These are phyloP conservation scores for Callinectes sapidus DNA, from an alignment of 2,888 invertebrate genomes.

Conservation along the genomic window DNA sequence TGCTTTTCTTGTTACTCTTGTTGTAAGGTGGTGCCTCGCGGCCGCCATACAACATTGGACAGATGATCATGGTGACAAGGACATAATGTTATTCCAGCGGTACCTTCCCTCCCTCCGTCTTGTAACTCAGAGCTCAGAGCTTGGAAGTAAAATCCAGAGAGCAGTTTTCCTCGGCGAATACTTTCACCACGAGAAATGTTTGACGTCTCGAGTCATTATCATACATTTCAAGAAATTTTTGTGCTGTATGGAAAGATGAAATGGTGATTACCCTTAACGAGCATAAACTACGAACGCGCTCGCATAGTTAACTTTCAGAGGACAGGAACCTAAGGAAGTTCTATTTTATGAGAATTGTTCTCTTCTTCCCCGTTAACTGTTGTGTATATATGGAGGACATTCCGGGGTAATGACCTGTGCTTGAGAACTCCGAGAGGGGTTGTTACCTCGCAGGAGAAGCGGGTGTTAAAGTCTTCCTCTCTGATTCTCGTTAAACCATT, in stretches of 20 bases:
- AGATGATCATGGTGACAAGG: not conserved
- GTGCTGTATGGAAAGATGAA: conserved; percentile 29
- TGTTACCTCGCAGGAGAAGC: conserved; percentile 33
- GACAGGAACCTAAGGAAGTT: conserved; percentile 36
- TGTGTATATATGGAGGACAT: conserved; percentile 36
- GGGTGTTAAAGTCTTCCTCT: conserved; percentile 33
- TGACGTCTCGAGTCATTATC: conserved; percentile 35
- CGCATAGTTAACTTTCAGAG: conserved; percentile 34
- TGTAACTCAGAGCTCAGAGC: conserved; percentile 7
- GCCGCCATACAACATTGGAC: not conserved
- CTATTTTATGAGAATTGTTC: conserved; percentile 30
- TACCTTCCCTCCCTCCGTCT: not conserved
- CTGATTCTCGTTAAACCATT: conserved; percentile 37
- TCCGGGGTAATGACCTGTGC: conserved; percentile 33
- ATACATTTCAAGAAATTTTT: conserved; percentile 23
- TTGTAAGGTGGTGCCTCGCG: not conserved
- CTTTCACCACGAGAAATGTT: conserved; percentile 27
- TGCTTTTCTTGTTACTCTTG: not conserved
- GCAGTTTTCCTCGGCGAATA: conserved; percentile 26
- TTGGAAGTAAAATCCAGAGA: not conserved
- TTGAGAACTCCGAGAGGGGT: conserved; percentile 33
- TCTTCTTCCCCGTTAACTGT: conserved; percentile 35
- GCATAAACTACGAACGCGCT: conserved; percentile 27
- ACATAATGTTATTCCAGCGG: not conserved
- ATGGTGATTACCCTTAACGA: conserved; percentile 37